Base-by-base conservation (phyloP, 2,888 invertebrate genomes). In the Molorchus minor region DNA sequence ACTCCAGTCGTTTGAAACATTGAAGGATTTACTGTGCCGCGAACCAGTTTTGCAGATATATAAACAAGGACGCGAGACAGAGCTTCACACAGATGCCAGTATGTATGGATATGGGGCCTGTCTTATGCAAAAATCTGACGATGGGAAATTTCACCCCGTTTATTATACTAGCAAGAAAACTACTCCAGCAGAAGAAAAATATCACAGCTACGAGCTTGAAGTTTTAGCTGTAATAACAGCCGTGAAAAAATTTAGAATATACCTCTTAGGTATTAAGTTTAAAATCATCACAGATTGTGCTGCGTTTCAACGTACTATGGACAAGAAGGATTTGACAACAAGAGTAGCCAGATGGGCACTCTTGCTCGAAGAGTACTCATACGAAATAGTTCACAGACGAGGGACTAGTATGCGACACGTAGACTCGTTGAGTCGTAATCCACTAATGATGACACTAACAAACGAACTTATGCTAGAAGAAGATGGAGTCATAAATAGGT, bases 271-370 rank as follows among this genome's bases (percentile, higher is more conserved):
- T 3, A 49, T 56, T 20, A 41, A 62, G 12, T 75, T 76, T 35
- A 76, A 70, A 51, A 69, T 76, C n/a, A 56, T 74, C 2, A 75
- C 74, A 0, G 76, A 77, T 56, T 77, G 76, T 43, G 57, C 66
- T 12, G 71, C 76, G 1, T 75, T 77, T 38, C 57, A 68, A 12
- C 63, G 62, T 55, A 76, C 74, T 0, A 69, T 77, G 69, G 38
- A 64, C 1, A 78, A 78, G 44, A 68, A 62, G 56, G 63, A 68
- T 43, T 52, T 74, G 5, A 54, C 60, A 2, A 56, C 68, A 7
- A 53, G 71, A 62, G 68, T 78, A 7, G 73, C 74, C 2, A 62
- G 74, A 62, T 72, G 72, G 73, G 64, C 62, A 1, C 47, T 71
- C 21, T n/a, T 71, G 15, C 41, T 76, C 15, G 69, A 71, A 58